These are phyloP conservation scores for Phoebastria nigripes DNA, from an alignment of 2,797 vertebrate genomes.

Conservation along the genomic window DNA sequence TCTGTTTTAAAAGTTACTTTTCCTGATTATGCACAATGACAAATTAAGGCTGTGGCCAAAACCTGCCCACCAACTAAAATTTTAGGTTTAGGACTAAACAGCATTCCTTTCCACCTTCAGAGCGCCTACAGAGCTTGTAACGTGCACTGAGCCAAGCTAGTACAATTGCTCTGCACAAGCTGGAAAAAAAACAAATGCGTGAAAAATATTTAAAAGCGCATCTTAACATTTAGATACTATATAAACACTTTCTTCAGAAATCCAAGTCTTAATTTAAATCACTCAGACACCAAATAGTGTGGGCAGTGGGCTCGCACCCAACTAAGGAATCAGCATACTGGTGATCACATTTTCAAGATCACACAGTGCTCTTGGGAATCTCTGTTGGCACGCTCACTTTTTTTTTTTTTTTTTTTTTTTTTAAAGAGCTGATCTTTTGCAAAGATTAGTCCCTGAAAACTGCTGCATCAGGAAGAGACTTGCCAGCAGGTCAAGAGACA, in stretches of 20 bases:
- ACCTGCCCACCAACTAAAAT: background rate
- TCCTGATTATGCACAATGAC: background rate
- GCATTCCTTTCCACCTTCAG: background rate
- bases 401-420: background rate
- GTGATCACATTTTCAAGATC: background rate
- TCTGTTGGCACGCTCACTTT: background rate
- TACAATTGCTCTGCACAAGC: background rate
- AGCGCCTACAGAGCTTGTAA: background rate
- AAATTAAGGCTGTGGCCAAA: background rate
- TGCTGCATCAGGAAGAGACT: background rate
- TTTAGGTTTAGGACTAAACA: background rate
- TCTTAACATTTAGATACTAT: background rate
- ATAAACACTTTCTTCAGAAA: background rate
- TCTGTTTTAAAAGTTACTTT: background rate
- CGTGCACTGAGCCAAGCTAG: accelerated
- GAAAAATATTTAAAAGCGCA: background rate
- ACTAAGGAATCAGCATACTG: background rate
- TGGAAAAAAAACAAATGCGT: background rate
- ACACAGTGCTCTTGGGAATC: background rate
- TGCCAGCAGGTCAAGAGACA: background rate
- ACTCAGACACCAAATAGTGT: background rate
- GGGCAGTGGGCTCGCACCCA: background rate
- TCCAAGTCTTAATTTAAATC: background rate
- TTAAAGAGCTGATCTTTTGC: background rate
- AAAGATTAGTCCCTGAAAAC: background rate